Evolutionary conservation across 2,113 vertebrate species (phyloP).

Genomic region (Acanthisitta chloris): DNA sequence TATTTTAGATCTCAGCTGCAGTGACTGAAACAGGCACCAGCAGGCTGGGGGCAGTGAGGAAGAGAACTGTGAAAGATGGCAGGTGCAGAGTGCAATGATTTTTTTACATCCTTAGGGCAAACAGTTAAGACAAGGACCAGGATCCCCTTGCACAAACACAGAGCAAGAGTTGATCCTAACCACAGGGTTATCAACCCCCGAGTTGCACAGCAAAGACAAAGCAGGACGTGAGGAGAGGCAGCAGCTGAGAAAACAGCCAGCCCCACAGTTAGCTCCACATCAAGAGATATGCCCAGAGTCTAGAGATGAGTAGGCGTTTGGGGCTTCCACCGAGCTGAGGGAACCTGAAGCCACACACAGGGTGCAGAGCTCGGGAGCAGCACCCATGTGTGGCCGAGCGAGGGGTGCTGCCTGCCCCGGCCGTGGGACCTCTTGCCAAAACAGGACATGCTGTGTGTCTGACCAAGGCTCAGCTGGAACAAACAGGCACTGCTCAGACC

Average conservation of each 20-base stretch:
- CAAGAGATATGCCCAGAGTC: accelerated
- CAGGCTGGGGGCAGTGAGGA: not conserved
- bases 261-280: accelerated
- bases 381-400: accelerated
- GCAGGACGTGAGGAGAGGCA: not conserved
- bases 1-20: not conserved
- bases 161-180: not conserved
- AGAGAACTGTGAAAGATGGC: not conserved
- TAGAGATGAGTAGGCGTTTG: not conserved
- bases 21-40: accelerated
- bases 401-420: not conserved
- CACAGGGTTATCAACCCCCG: accelerated
- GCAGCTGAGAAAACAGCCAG: not conserved
- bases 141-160: not conserved
- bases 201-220: not conserved
- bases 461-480: not conserved
- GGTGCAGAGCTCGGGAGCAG: not conserved
- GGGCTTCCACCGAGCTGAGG: not conserved
- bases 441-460: not conserved
- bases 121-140: not conserved
- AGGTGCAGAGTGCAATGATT: not conserved
- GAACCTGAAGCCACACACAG: not conserved
- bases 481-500: not conserved
- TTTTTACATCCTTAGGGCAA: not conserved
- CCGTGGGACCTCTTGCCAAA: not conserved